These are phyloP conservation scores for Drosophila miranda DNA, from an alignment of 1,140 invertebrate species.

Conservation along the genomic window DNA sequence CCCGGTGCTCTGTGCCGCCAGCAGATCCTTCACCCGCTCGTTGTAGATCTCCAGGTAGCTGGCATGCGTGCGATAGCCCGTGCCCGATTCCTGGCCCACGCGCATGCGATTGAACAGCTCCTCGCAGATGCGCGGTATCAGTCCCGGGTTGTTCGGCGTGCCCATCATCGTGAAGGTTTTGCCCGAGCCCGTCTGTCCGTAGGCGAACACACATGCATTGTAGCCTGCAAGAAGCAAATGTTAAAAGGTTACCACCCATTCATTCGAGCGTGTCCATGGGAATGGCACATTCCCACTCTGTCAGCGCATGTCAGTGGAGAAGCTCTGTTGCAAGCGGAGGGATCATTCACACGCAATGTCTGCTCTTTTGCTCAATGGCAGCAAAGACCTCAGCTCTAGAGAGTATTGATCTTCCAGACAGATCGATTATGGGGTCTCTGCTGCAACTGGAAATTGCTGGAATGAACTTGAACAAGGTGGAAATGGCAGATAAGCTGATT, in stretches of 20 bases:
- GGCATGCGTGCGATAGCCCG: conserved; percentile 92
- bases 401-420: too few species aligned
- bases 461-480: too few species aligned
- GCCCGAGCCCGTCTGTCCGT: conserved; percentile 91
- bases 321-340: too few species aligned
- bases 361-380: too few species aligned
- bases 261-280: conserved; percentile 34
- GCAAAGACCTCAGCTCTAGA: too few species aligned
- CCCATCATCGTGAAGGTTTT: conserved; percentile 99
- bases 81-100: conserved; percentile 90
- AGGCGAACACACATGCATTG: conserved; percentile 98
- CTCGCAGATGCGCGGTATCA: conserved; percentile 94
- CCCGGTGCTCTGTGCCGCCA: conserved; percentile 87
- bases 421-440: too few species aligned
- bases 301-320: conserved; percentile 10
- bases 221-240: conserved; percentile 86
- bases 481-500: too few species aligned
- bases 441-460: too few species aligned
- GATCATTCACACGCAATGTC: too few species aligned
- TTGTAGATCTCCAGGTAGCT: conserved; percentile 97
- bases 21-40: conserved; percentile 93
- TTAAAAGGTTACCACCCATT: conserved; percentile 9
- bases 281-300: conserved; percentile 9
- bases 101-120: conserved; percentile 89
- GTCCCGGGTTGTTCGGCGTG: conserved; percentile 89